Evolutionary conservation across 2,797 vertebrate species (phyloP).

Genomic region (Pipistrellus nathusii): DNA sequence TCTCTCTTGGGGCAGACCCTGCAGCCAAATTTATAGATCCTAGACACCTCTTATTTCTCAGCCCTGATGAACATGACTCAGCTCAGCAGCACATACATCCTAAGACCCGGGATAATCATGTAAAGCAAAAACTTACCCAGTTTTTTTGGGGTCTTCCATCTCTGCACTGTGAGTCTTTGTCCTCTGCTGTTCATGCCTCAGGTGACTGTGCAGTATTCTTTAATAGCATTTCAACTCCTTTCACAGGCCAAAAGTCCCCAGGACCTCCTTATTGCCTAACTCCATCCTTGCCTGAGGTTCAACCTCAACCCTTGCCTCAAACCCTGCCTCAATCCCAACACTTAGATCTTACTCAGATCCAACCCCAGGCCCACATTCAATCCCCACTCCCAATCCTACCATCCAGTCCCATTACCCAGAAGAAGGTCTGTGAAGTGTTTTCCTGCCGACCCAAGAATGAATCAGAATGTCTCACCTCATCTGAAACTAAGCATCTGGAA

Average conservation of each 20-base stretch:
- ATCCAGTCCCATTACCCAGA: too few relatives aligned
- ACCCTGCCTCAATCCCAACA: background rate
- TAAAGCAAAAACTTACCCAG: background rate
- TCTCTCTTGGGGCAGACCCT: background rate
- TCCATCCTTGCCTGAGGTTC: background rate
- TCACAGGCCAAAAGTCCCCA: background rate
- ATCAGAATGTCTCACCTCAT: background rate
- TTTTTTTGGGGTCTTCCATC: constrained; percentile 48
- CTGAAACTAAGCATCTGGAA: constrained; percentile 21
- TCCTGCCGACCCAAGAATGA: background rate
- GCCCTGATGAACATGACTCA: background rate
- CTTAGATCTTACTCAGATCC: too few relatives aligned
- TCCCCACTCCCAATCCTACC: too few relatives aligned
- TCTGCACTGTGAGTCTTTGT: constrained; percentile 19
- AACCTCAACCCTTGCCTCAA: background rate
- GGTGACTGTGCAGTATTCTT: background rate
- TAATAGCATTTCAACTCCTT: background rate
- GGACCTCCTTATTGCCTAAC: background rate
- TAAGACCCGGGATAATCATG: accelerated
- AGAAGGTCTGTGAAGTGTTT: background rate
- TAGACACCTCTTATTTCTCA: background rate
- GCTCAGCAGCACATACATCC: background rate
- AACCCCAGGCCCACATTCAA: too few relatives aligned
- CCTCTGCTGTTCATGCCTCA: background rate
- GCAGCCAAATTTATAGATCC: background rate